Base-by-base conservation (phyloP, 2,888 invertebrate genomes). In the Synanthedon formicaeformis region DNA sequence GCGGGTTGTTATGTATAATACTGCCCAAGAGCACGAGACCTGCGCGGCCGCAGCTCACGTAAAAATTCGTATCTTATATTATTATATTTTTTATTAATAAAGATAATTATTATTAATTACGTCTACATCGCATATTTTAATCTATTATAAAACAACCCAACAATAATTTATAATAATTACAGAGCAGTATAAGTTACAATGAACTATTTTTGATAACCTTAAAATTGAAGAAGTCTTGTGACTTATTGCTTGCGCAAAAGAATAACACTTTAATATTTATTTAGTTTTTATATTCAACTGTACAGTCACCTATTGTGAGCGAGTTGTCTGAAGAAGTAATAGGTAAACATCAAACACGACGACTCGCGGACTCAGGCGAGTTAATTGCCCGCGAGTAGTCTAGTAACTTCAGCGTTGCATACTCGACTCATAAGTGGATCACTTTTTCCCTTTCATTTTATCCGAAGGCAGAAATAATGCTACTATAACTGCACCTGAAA, bases 21-120 rank as follows among this genome's bases (percentile, higher is more conserved):
- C 71, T 90, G 50, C 90, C 90, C 48, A 86, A 88, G 75, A 88
- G 84, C 71, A 84, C 86, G 55, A 71, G 85, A 53, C 87, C 87
- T 18, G 86, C 76, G 74, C 75, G 86, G 62, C 84, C 76, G 50
- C 66, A 69, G 65, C 70, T 58, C 57, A 62, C 50, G 55, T 48
- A 53, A 55, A 54, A 54, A 13, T 51, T 10, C 49, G 50, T 53
- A 51, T 51, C 53, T 55, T 6, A 50, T 55, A 23, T 23, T 55
- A 23, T 23, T 23, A 64, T 71, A 78, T 72, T 78, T 77, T 75
- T 78, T 78, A 77, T 71, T 58, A 69, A 67, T 73, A 71, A 71
- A 67, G 64, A 34, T 73, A 69, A 75, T 73, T 70, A 68, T 73
- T 34, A 34, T 34, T 45, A 13, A n/a, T 13, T 45, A 14, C 14